Evolutionary conservation across 2,113 vertebrate species (phyloP), one percentile per base, ranked within the genome.

Genomic region (Melanerpes aurifrons): DNA sequence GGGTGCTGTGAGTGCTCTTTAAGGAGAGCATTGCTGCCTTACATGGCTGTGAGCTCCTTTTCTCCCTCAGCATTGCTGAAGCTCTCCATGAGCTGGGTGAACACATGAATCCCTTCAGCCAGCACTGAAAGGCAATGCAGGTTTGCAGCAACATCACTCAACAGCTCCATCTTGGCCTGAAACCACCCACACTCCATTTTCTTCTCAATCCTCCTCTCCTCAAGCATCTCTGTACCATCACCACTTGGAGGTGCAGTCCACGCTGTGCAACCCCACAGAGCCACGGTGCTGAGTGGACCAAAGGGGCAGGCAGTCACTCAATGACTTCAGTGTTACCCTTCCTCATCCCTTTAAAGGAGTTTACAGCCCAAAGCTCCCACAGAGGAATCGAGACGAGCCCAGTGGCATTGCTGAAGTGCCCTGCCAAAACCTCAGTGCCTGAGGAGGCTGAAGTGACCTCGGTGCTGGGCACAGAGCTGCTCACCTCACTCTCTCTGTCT

Each of bases 181-280:
- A 61, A 43, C 12, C 32, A 61, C 25, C 10, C 10, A 8, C 13
- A 26, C 29, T 8, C 21, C 26, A 5, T 58, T 57, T 58, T 3
- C 54, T 54, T 76, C 64, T 43, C 0, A 0, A 24, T 54, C 28
- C 40, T 45, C 50, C n/a, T 24, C 26, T 56, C 67, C 6, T 40
- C n/a, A n/a, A 56, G 20, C 13, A 40, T 24, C 56, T 62, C 68
- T 14, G 28, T 45, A 28, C 45, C 45, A 15, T 29, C 67, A 11
- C 73, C 21, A 6, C 31, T 78, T 0, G 1, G 66, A 16, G 22
- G 7, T 3, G 12, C 43, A 14, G 48, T 32, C 58, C 4, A 1
- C 58, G 45, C 66, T 32, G 16, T 7, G 25, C 24, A 10, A 1
- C 24, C 21, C 50, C 32, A 15, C 8, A 76, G 57, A 63, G 32